Evolutionary conservation across 2,888 invertebrate species (phyloP).

Genomic region (Dasypogon diadema): DNA sequence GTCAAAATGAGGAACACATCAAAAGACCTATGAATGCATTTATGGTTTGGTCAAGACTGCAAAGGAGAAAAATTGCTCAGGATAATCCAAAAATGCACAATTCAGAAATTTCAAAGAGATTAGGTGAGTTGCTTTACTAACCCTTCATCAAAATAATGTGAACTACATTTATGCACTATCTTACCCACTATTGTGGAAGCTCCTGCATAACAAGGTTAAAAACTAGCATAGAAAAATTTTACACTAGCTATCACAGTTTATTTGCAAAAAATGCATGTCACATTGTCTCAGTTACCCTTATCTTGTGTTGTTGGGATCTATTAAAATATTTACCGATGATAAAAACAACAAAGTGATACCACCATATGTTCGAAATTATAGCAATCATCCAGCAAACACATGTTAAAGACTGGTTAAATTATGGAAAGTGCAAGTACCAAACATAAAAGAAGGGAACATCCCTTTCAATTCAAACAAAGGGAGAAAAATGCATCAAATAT

Average conservation of each 20-base stretch:
- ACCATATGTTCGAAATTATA: constrained; percentile 43
- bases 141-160: too few relatives aligned
- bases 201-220: too few relatives aligned
- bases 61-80: constrained; percentile 94
- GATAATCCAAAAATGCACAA: constrained; percentile 99
- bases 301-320: too few relatives aligned
- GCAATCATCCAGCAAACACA: background rate
- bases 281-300: too few relatives aligned
- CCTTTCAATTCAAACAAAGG: constrained; percentile 15
- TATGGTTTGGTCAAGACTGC: constrained; percentile 97
- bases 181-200: too few relatives aligned
- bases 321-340: background rate
- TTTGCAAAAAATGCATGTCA: too few relatives aligned
- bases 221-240: too few relatives aligned
- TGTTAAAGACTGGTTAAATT: background rate
- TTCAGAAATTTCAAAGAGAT: constrained; percentile 93
- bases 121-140: constrained; percentile 74
- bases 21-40: constrained; percentile 99
- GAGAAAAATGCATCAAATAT: constrained; percentile 2
- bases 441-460: constrained; percentile 4
- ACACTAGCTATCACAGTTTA: too few relatives aligned
- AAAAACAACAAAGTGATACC: background rate
- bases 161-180: too few relatives aligned
- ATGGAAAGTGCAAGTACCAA: background rate
- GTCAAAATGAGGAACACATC: constrained; percentile 86